Conservation (phyloP, 2,888 invertebrate genomes). For the Macrosiphum euphorbiae region DNA sequence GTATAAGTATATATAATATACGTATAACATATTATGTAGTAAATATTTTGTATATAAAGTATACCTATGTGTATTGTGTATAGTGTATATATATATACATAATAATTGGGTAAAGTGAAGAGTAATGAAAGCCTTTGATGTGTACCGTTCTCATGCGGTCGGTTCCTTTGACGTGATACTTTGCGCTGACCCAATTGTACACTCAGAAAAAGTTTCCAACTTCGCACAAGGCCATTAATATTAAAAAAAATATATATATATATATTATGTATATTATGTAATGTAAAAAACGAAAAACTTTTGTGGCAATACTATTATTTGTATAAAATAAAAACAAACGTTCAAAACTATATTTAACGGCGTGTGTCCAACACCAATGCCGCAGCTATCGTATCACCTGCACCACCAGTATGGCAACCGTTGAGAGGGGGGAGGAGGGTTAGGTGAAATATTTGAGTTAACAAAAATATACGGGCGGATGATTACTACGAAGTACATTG, state of each 20-base stretch:
- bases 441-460: not conserved
- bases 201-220: slow-evolving; percentile 35
- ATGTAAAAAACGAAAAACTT: slow-evolving; percentile 17
- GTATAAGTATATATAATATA: not conserved
- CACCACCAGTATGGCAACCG: not conserved
- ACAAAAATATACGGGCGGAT: not conserved
- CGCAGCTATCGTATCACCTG: not conserved
- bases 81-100: not conserved
- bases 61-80: not conserved
- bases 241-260: not conserved
- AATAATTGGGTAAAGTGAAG: slow-evolving; percentile 44
- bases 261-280: not conserved
- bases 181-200: slow-evolving; percentile 18
- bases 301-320: slow-evolving; percentile 27
- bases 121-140: slow-evolving; percentile 44
- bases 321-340: slow-evolving; percentile 36
- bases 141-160: slow-evolving; percentile 8
- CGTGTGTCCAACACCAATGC: not conserved
- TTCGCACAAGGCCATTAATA: slow-evolving; percentile 37
- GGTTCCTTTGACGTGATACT: slow-evolving; percentile 40
- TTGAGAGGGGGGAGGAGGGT: not conserved
- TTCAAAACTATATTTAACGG: slow-evolving; percentile 31
- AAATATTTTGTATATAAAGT: not conserved
- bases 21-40: not conserved
- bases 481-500: not conserved